These are phyloP conservation scores for Zootoca vivipara DNA, from an alignment of 2,113 vertebrate species.

Conservation along the genomic window DNA sequence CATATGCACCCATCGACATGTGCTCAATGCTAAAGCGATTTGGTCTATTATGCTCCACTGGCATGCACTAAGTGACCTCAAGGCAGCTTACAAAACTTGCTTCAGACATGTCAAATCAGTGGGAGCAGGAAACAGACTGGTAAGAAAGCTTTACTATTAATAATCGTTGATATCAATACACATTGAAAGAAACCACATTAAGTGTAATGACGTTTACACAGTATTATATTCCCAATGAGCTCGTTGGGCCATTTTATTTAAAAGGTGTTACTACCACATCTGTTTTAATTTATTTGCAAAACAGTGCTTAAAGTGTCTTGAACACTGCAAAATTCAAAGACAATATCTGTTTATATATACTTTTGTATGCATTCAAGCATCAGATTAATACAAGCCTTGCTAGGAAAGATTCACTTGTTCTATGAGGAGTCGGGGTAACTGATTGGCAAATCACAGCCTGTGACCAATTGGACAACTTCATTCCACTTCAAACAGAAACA, in stretches of 20 bases:
- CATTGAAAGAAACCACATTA: background rate
- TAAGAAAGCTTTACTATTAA: slow-evolving; percentile 22
- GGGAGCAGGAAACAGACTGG: background rate
- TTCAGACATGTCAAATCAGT: background rate
- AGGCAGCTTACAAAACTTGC: background rate
- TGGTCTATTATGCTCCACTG: background rate
- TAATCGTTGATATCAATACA: slow-evolving; percentile 30
- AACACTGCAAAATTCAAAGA: slow-evolving; percentile 20
- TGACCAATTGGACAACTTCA: slow-evolving; percentile 45
- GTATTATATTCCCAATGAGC: slow-evolving; percentile 16
- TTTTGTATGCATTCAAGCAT: background rate
- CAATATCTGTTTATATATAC: slow-evolving; percentile 4
- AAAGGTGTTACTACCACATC: slow-evolving; percentile 37
- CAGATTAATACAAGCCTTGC: background rate
- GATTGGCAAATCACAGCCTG: slow-evolving; percentile 44
- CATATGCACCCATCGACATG: background rate
- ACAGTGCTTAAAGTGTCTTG: slow-evolving; percentile 32
- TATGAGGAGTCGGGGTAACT: slow-evolving; percentile 17
- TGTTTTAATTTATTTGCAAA: slow-evolving; percentile 39
- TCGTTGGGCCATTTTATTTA: slow-evolving; percentile 18
- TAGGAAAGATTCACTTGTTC: slow-evolving; percentile 25
- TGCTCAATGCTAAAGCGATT: background rate
- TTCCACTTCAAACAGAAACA: slow-evolving; percentile 59
- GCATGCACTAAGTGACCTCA: too few relatives aligned
- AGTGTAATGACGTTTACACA: slow-evolving; percentile 11